Conservation (phyloP, 1,140 invertebrate genomes). For the Cherax quadricarinatus region DNA sequence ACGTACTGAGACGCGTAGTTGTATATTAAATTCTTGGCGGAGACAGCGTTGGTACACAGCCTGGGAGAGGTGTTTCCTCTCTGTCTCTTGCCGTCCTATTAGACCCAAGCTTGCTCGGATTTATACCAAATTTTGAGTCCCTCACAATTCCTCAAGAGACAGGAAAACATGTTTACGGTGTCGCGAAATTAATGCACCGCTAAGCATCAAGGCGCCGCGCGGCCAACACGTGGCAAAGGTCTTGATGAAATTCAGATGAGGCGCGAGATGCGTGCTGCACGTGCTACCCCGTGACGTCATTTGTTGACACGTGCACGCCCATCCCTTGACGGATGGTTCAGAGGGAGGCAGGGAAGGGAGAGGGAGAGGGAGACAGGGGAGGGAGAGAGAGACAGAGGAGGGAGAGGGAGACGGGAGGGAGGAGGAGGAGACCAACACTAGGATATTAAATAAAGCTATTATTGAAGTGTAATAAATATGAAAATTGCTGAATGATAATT, state of each 20-base stretch:
- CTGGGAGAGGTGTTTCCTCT: not conserved
- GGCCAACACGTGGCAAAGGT: conserved; percentile 25
- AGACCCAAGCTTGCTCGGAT: not conserved
- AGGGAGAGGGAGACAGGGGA: not conserved
- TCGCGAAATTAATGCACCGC: not conserved
- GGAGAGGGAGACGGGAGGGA: not conserved
- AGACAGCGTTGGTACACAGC: conserved; percentile 26
- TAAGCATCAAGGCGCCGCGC: not conserved
- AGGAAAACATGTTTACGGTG: not conserved
- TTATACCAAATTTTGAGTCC: not conserved
- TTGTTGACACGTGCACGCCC: conserved; percentile 55
- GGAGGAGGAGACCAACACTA: no score
- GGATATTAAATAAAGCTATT: no score
- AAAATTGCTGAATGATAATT: no score
- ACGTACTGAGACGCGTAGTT: no score
- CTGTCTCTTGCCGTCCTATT: not conserved
- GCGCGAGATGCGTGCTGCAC: conserved; percentile 60
- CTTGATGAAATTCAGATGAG: conserved; percentile 68
- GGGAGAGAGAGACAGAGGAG: not conserved
- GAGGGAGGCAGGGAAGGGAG: not conserved
- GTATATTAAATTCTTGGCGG: conserved; percentile 32
- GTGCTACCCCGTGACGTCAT: conserved; percentile 64
- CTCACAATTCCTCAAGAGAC: not conserved
- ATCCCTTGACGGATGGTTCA: not conserved
- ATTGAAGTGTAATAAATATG: no score